Evolutionary conservation across 2,797 vertebrate genomes (phyloP), one percentile per base, ranked within the genome.

Genomic region (Iguana delicatissima): DNA sequence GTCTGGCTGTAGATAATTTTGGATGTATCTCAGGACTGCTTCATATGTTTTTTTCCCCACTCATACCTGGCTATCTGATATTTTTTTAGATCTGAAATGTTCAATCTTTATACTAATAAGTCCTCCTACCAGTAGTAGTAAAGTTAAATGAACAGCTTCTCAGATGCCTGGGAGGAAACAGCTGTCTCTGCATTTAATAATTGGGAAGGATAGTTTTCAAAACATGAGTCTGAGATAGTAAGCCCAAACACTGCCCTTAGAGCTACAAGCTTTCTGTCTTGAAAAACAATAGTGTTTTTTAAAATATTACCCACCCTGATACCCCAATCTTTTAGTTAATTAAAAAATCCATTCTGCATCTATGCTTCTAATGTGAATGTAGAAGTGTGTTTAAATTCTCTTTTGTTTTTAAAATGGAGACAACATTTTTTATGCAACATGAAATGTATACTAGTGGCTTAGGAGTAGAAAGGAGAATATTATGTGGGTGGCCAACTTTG

Each of bases 271-370:
- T 32, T 57, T 55, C 26, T 80, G 5, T 80, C 13, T 14, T 52
- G 46, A 24, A 80, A 52, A 12, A 5, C 32, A 73, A 13, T n/a
- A 7, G 6, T 9, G 6, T 6, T 76, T 76, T 76, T 42, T 76
- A 22, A 16, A 35, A 1, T 42, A 38, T n/a, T 52, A 46, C 42
- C 73, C 62, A 64, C 16, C 6, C 20, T 16, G 22, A 64, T 64
- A 24, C 22, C 16, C 62, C 22, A 64, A 24, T 64, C 16, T 14
- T 64, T 18, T 18, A 24, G 62, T 52, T 52, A 52, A 52, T 64
- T 87, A 35, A 79, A 57, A 93, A 90, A 80, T 57, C 50, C 0
- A 69, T 84, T 50, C 82, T 18, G 67, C 7, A 26, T 50, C 52
- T 91, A 0, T 67, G 0, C 72, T 46, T 38, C 67, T 91, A 67